Evolutionary conservation across 2,888 invertebrate genomes (phyloP).

Genomic region (Belgica antarctica): DNA sequence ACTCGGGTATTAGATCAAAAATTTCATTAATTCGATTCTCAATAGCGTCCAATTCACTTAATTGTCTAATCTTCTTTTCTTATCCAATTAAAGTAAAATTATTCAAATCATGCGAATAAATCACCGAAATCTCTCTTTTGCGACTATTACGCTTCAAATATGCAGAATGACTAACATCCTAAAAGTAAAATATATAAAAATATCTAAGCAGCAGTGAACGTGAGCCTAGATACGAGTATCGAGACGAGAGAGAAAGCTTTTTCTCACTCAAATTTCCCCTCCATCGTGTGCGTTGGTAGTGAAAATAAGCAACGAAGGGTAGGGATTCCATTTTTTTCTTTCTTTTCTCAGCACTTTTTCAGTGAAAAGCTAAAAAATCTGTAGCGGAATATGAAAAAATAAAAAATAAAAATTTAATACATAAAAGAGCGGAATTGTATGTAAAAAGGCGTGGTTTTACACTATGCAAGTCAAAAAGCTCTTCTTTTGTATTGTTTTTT

Average conservation of each 20-base stretch:
- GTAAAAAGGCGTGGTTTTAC: conserved; percentile 44
- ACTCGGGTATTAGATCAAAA: neutral
- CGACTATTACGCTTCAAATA: conserved; percentile 42
- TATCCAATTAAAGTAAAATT: neutral
- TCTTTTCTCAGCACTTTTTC: neutral
- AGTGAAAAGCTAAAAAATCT: conserved; percentile 44
- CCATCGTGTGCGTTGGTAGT: conserved; percentile 5
- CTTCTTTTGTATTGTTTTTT: conserved; percentile 29
- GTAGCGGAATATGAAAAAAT: conserved; percentile 40
- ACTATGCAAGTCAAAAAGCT: conserved; percentile 34
- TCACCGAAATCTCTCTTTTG: neutral
- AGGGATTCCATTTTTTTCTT: conserved; percentile 32
- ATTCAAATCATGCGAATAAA: conserved; percentile 17
- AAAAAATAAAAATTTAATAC: conserved; percentile 43
- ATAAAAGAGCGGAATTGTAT: conserved; percentile 41
- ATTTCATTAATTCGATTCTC: conserved; percentile 13
- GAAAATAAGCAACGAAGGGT: conserved; percentile 19
- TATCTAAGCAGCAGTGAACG: conserved; percentile 34
- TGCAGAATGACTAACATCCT: conserved; percentile 39
- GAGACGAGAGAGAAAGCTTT: conserved; percentile 38
- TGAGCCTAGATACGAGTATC: conserved; percentile 18
- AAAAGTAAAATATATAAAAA: conserved; percentile 26
- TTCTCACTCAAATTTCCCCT: conserved; percentile 42
- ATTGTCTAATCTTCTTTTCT: neutral
- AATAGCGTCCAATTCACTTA: neutral